phyloP scores from a whole-genome alignment of 2,888 invertebrate genomes.

The Stramonita haemastoma region DNA sequence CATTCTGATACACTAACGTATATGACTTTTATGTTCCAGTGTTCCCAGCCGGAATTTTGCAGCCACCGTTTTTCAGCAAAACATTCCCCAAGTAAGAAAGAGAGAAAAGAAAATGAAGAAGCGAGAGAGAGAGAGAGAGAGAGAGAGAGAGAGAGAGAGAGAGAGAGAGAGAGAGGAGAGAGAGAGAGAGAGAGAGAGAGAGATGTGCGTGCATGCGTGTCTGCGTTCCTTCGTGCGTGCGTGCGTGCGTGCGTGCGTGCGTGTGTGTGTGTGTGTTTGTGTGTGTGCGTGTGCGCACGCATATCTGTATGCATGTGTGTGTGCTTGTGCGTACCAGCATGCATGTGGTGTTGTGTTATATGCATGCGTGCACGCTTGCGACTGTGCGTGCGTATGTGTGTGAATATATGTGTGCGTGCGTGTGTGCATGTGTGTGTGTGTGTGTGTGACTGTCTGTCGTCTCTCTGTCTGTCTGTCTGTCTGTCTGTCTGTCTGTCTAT shows the following conservation, averaged over 20 bases:
- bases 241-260: not conserved
- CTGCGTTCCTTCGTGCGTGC: not conserved
- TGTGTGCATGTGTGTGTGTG: not conserved
- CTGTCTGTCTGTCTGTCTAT: not conserved
- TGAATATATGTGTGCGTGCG: not conserved
- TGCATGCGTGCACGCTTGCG: not conserved
- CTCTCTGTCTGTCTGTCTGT: conserved; percentile 1
- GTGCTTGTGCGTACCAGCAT: not conserved
- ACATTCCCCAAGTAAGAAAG: conserved; percentile 78
- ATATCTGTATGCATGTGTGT: not conserved
- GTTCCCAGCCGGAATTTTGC: conserved; percentile 77
- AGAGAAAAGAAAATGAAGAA: not conserved
- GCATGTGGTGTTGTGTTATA: not conserved
- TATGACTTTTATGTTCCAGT: too few relatives aligned
- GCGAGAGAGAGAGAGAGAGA: not conserved
- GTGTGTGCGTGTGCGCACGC: not conserved
- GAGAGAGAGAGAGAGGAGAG: conserved; percentile 30
- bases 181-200: too few relatives aligned
- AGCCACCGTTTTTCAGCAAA: conserved; percentile 81
- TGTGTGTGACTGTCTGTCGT: not conserved
- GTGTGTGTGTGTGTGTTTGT: not conserved
- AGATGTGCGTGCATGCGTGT: not conserved
- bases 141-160: conserved; percentile 15
- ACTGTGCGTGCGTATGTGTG: not conserved
- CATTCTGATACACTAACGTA: too few relatives aligned